Evolutionary conservation across 2,888 invertebrate genomes (phyloP).

Genomic region (Dicranocentrus wangi): DNA sequence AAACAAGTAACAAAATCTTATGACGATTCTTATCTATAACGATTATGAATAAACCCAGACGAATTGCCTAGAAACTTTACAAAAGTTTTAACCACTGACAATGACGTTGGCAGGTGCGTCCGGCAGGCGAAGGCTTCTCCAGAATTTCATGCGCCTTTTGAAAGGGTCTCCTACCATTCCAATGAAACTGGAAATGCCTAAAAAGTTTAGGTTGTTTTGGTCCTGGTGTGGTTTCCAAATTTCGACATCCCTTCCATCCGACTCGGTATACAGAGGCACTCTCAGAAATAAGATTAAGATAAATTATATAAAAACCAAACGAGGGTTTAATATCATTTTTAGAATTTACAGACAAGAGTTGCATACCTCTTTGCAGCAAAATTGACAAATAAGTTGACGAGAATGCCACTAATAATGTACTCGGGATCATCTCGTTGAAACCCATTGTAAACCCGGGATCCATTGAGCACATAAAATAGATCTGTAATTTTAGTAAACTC

Average conservation of each 20-base stretch:
- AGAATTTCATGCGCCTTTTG: conserved; percentile 63
- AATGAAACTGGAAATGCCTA: conserved; percentile 61
- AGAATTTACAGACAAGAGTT: too few species aligned
- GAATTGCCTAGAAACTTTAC: too few species aligned
- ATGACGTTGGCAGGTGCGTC: conserved; percentile 55
- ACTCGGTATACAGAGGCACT: conserved; percentile 60
- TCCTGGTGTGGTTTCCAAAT: conserved; percentile 67
- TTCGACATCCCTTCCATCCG: conserved; percentile 55
- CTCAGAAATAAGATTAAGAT: too few species aligned
- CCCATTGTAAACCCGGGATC: conserved; percentile 58
- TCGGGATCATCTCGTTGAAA: conserved; percentile 67
- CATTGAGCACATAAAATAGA: conserved; percentile 64
- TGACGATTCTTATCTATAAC: too few species aligned
- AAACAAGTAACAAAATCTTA: too few species aligned
- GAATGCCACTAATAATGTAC: conserved; percentile 63
- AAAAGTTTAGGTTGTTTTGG: conserved; percentile 56
- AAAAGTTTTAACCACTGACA: not conserved
- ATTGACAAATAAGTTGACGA: conserved; percentile 68
- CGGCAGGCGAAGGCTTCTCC: conserved; percentile 63
- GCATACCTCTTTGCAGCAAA: conserved; percentile 68
- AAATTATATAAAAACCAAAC: too few species aligned
- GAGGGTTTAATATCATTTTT: too few species aligned
- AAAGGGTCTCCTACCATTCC: conserved; percentile 67
- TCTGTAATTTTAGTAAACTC: conserved; percentile 43
- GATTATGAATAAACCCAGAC: too few species aligned